Evolutionary conservation across 53 echinoderm and acorn worm species (phyloP).

Genomic region (Echinometra lucunter): DNA sequence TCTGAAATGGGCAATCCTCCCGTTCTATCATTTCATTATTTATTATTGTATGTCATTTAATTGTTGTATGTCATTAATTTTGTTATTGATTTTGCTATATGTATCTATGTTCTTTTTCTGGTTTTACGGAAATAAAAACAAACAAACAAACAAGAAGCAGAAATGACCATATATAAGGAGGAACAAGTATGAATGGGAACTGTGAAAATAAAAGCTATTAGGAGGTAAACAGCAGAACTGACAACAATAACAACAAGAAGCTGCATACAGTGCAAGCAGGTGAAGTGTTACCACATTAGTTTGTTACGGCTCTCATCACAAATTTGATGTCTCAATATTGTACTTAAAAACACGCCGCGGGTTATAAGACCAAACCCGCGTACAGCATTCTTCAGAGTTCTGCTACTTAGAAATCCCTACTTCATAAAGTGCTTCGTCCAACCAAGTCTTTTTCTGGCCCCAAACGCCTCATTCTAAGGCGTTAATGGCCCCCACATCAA

Average conservation of each 20-base stretch:
- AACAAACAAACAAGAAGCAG: background rate
- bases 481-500: slow-evolving; percentile 62
- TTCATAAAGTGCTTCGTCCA: slow-evolving; percentile 39
- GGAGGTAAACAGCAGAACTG: background rate
- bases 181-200: background rate
- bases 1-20: no score
- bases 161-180: background rate
- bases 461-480: slow-evolving; percentile 54
- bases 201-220: background rate
- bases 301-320: background rate
- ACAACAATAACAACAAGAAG: background rate
- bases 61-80: no score
- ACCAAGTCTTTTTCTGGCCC: background rate
- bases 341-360: slow-evolving; percentile 44
- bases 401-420: slow-evolving; percentile 8
- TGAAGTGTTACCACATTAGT: background rate
- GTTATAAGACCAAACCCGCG: background rate
- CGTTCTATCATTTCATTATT: no score
- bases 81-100: no score
- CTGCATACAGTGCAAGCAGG: background rate
- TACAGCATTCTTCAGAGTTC: background rate
- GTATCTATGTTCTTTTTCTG: no score
- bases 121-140: no score
- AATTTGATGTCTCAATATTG: slow-evolving; percentile 46
- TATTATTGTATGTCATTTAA: no score